Percentiles rank a stretch among this genome's conserved stretches.
phyloP scores from a whole-genome alignment of 2,797 vertebrate species.

The Sebastes minor region DNA sequence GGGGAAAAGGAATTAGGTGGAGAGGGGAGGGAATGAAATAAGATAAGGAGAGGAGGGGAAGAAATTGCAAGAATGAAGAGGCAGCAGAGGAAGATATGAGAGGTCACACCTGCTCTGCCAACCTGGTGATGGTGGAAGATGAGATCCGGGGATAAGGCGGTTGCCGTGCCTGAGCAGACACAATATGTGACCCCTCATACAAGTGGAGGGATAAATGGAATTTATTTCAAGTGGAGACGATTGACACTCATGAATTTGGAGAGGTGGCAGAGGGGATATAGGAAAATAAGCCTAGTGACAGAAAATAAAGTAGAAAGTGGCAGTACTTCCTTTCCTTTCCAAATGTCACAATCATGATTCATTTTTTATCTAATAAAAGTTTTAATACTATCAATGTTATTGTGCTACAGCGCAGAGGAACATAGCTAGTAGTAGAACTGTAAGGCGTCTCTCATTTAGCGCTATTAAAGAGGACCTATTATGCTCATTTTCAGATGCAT shows the following conservation, averaged over 20 bases:
- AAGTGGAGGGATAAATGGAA: conserved; percentile 21
- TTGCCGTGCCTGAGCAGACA: conserved; percentile 29
- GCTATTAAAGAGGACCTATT: not conserved
- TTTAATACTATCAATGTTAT: not conserved
- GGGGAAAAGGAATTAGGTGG: conserved; percentile 42
- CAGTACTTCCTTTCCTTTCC: not conserved
- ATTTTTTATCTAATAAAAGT: not conserved
- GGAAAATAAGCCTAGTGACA: not conserved
- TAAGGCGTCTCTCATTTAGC: not conserved
- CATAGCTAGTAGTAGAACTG: not conserved
- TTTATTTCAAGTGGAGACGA: conserved; percentile 13
- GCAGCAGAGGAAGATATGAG: conserved; percentile 48
- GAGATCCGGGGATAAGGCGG: conserved; percentile 46
- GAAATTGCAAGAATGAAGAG: conserved; percentile 61
- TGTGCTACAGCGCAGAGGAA: not conserved
- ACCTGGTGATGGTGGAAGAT: conserved; percentile 49
- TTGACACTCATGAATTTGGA: not conserved
- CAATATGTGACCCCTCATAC: conserved; percentile 32
- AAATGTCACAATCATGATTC: not conserved
- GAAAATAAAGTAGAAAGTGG: not conserved
- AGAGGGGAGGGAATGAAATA: conserved; percentile 46
- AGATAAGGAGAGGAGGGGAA: conserved; percentile 60
- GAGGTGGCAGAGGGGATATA: not conserved
- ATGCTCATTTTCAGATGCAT: too few relatives aligned
- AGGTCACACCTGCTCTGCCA: conserved; percentile 66